Evolutionary conservation across 2,797 vertebrate genomes (phyloP), one percentile per base, ranked within the genome.

Genomic region (Odontamblyopus lacepedii): DNA sequence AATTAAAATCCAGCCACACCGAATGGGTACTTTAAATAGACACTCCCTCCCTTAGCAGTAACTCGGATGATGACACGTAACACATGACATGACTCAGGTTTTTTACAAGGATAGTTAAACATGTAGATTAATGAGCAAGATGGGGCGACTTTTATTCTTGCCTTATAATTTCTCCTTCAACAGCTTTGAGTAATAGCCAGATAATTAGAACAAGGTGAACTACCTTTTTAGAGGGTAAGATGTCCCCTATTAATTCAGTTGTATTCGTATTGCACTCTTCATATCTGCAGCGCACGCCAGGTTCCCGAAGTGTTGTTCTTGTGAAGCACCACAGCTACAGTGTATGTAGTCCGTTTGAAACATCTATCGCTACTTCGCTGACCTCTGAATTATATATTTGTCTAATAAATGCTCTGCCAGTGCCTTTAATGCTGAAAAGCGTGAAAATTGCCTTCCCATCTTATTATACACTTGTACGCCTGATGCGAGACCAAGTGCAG

Each of bases 321-420:
- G 48, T 32, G 50, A 29, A 27, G n/a, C 23, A 48, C 44, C 44
- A 48, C 44, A 15, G 44, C 2, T 51, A 51, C 23, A 23, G 23
- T 23, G 23, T 13, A n/a, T 56, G 66, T 35, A 23, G 12, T 23
- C 50, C 15, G 27, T 48, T 64, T 76, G 38, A 70, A 57, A 67
- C 78, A 67, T 78, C 63, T 78, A 41, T 70, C 76, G 77, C 83
- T 87, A 74, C 75, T 82, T 74, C 71, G 67, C 64, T 51, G 70
- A 82, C 72, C 57, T 59, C 81, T 90, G 66, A 83, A 89, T 89
- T 87, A 89, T 88, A 86, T 26, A 66, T 89, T 81, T 83, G 74
- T 81, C 83, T 85, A 83, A 53, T 63, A 63, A 61, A 85, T 85
- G 69, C 26, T 74, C 79, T 74, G 65, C 78, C 82, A 48, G 12